Conservation (phyloP, 2,888 invertebrate species). For the Philereme transversata region DNA sequence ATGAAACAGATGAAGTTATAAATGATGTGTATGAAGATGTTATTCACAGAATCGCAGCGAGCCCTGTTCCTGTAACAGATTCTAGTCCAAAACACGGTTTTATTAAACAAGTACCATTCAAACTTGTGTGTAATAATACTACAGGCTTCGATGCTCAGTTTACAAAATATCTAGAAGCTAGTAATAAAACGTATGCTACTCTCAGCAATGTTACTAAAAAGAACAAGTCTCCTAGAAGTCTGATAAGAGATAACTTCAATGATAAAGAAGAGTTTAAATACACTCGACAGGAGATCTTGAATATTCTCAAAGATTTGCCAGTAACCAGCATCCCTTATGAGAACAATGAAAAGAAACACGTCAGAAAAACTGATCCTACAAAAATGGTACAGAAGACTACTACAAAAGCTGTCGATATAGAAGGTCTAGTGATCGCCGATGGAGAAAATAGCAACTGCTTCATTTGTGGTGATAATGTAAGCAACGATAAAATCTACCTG, state of each 20-base stretch:
- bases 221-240: constrained; percentile 64
- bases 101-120: constrained; percentile 69
- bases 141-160: constrained; percentile 72
- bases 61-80: constrained; percentile 59
- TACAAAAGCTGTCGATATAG: constrained; percentile 57
- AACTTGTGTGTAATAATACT: constrained; percentile 67
- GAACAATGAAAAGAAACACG: constrained; percentile 64
- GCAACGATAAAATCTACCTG: constrained; percentile 68
- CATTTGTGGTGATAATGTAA: constrained; percentile 65
- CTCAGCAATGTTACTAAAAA: constrained; percentile 54
- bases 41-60: constrained; percentile 64
- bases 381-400: constrained; percentile 62
- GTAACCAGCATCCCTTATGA: constrained; percentile 67
- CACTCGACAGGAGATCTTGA: constrained; percentile 71
- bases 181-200: constrained; percentile 59
- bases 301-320: constrained; percentile 78
- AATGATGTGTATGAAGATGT: constrained; percentile 47
- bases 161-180: constrained; percentile 65
- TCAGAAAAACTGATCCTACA: constrained; percentile 72
- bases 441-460: constrained; percentile 67
- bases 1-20: constrained; percentile 49
- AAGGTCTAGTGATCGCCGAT: constrained; percentile 57
- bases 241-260: constrained; percentile 56
- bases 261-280: constrained; percentile 58
- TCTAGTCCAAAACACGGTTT: constrained; percentile 66